Conservation (phyloP, 2,113 vertebrate species). For the Hirundichthys speculiger region DNA sequence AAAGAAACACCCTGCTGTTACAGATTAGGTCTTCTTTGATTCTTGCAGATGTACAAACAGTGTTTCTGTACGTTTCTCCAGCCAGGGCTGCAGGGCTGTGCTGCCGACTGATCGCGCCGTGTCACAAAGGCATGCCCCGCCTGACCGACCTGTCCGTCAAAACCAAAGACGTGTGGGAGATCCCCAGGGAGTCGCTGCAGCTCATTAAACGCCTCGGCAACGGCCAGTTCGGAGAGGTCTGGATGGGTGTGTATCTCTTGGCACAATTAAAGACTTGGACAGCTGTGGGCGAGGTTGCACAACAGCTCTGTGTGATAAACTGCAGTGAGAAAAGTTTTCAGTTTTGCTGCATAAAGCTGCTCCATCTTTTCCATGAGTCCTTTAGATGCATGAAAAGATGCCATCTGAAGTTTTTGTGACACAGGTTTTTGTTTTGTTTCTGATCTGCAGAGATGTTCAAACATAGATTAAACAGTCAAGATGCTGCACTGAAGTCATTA, state of each 20-base stretch:
- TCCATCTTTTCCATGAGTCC: too few species aligned
- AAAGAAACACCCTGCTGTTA: too few species aligned
- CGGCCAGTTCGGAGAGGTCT: slow-evolving; percentile 99
- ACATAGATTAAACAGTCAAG: too few species aligned
- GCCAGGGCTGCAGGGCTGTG: slow-evolving; percentile 98
- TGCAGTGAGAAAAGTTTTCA: neutral
- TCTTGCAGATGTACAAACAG: neutral
- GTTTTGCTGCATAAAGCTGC: neutral
- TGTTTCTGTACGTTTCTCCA: slow-evolving; percentile 59
- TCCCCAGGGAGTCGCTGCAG: slow-evolving; percentile 98
- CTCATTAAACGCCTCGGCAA: slow-evolving; percentile 99
- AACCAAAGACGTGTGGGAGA: slow-evolving; percentile 99
- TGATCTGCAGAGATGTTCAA: too few species aligned
- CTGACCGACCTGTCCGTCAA: slow-evolving; percentile 99
- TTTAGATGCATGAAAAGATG: neutral
- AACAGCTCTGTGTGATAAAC: slow-evolving; percentile 24
- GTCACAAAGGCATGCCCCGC: slow-evolving; percentile 99
- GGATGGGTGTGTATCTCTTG: slow-evolving; percentile 93
- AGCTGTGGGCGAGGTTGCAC: slow-evolving; percentile 35
- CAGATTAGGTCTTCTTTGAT: neutral
- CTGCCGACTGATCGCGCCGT: slow-evolving; percentile 96
- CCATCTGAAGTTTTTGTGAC: neutral
- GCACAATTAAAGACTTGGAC: slow-evolving; percentile 9
- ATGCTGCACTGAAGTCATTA: too few species aligned
- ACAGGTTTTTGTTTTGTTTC: neutral